Evolutionary conservation across 2,113 vertebrate genomes (phyloP), one percentile per base, ranked within the genome.

Genomic region (Phylloscopus trochilus): DNA sequence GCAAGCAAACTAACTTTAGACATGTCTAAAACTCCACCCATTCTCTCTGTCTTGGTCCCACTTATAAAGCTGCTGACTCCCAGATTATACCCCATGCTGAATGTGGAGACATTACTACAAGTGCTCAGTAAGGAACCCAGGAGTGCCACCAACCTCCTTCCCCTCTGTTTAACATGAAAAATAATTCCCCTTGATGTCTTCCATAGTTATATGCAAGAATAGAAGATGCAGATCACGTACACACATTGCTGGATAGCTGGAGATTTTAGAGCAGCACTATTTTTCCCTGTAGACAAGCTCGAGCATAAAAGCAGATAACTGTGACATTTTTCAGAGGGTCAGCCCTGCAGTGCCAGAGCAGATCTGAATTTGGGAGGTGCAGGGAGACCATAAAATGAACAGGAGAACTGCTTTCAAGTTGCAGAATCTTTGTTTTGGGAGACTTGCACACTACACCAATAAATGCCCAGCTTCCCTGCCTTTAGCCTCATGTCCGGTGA

Each of bases 261-360:
- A 60, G 43, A 67, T 67, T 69, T 60, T 58, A 44, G 41, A 59
- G 44, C 19, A 89, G 74, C 8, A 2, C 21, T 56, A 14, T 60
- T 92, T 91, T 91, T 72, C 33, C 52, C 69, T 72, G 47, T 63
- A 92, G 89, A 89, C 33, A 84, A 56, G 69, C 66, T 95, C 0
- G 0, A 88, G 26, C 31, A 30, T 19, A 79, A 86, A 92, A 91
- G 58, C 28, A 85, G 92, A 53, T 87, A 93, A 83, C 74, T 28
- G 21, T 88, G 90, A 88, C 69, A 60, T 89, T 95, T 95, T 89
- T 95, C 74, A 82, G 87, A 68, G 91, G 69, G 69, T 85, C 81
- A 91, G 58, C 21, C 4, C 58, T 85, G 66, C 81, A 68, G 41
- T 60, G 23, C 13, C 51, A 62, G 31, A 44, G 63, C 67, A 88